Conservation (phyloP, 2,113 vertebrate genomes). For the Grus americana region DNA sequence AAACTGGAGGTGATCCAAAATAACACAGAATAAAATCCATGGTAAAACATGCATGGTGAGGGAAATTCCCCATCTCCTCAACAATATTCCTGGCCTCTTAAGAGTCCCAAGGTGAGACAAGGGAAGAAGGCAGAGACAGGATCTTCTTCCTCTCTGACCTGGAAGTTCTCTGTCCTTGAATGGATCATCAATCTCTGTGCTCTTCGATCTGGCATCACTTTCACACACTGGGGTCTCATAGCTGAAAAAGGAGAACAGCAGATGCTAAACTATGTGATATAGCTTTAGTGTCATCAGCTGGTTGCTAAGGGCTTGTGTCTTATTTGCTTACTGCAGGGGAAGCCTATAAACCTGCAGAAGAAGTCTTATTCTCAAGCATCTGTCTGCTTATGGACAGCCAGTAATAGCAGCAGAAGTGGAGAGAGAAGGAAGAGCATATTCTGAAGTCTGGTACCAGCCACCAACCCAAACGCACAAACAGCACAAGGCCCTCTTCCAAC, state of each 20-base stretch:
- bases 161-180: constrained; percentile 92
- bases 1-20: background rate
- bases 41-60: background rate
- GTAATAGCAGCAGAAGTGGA: background rate
- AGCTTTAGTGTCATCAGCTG: background rate
- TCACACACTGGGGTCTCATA: constrained; percentile 94
- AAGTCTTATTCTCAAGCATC: background rate
- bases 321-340: background rate
- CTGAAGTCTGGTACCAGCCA: background rate
- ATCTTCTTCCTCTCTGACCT: constrained; percentile 76
- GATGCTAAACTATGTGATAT: background rate
- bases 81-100: background rate
- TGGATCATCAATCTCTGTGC: constrained; percentile 84
- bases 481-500: background rate
- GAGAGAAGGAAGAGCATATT: background rate
- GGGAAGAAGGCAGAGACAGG: background rate
- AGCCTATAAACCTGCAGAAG: background rate
- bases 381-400: background rate
- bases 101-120: background rate
- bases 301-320: background rate
- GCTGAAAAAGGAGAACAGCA: constrained; percentile 73
- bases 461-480: background rate
- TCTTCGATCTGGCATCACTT: constrained; percentile 82
- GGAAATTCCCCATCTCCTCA: background rate
- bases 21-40: background rate